Evolutionary conservation across 2,888 invertebrate species (phyloP), one percentile per base, ranked within the genome.

Genomic region (Tuberolachnus salignus): DNA sequence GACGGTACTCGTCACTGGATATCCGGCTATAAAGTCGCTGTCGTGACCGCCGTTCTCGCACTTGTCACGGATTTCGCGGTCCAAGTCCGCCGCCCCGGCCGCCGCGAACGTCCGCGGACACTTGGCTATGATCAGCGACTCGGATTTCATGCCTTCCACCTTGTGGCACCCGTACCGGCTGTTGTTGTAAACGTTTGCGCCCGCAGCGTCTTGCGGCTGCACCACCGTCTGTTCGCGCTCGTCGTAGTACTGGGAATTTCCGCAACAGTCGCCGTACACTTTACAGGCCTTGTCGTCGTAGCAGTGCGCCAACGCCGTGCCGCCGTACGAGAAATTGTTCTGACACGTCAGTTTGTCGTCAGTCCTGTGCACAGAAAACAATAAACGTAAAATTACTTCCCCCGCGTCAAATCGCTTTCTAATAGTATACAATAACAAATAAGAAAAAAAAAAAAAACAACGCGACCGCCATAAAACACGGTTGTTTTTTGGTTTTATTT

Each of bases 181-280:
- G 55, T 82, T 83, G 51, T 63, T 63, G 51, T 21, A 61, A 1
- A 23, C 21, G 16, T 11, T 34, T 6, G 34, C 85, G 86, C 86
- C n/a, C n/a, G n/a, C n/a, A n/a, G n/a, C 6, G 34, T 4, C 34
- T 84, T 85, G 86, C 21, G 10, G 44, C 84, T 84, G 49, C 81
- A 83, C 82, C 75, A 84, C 51, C 82, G 84, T 70, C 83, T 83
- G 82, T 83, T 84, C 82, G 80, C 84, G 8, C 82, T 83, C 51
- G 53, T 80, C 81, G 82, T 83, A 82, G 81, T 82, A 80, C 14
- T 82, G 81, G 0, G 86, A 85, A 82, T 87, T 86, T 19, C 85
- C 83, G 80, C 87, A 87, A 82, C 87, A 87, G 83, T 87, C 87
- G 46, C 86, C 87, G 81, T 86, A 87, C 16, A 83, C 83, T 14